Evolutionary conservation across 2,888 invertebrate genomes (phyloP).

Genomic region (Cinara cedri): DNA sequence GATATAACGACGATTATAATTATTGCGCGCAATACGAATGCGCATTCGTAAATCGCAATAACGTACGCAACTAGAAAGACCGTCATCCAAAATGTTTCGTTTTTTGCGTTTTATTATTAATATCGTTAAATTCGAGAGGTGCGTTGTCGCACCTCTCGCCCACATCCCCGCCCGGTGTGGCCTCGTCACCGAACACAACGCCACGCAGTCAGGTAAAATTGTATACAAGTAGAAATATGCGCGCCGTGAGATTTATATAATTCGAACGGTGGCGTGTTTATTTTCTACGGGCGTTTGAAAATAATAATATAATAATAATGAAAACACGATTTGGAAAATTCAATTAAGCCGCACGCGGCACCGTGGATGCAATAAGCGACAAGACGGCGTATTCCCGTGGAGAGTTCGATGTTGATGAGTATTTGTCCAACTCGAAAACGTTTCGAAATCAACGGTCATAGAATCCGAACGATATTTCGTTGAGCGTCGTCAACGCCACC

Average conservation of each 20-base stretch:
- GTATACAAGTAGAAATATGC: neutral
- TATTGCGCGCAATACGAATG: no score
- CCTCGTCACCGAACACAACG: no score
- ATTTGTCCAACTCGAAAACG: neutral
- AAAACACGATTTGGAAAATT: neutral
- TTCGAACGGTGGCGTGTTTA: neutral
- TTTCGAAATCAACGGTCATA: neutral
- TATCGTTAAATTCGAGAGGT: no score
- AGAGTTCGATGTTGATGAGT: slow-evolving; percentile 6
- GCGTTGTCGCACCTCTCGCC: no score
- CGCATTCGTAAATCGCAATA: no score
- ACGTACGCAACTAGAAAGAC: no score
- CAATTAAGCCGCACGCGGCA: neutral
- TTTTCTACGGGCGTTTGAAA: neutral
- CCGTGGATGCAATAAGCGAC: neutral
- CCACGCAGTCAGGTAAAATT: no score
- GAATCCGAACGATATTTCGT: neutral
- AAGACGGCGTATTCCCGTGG: neutral
- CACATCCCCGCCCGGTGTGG: no score
- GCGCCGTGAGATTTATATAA: neutral
- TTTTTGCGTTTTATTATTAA: no score
- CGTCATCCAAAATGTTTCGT: no score
- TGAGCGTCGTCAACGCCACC: no score
- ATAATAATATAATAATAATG: neutral
- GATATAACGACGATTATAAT: no score